Base-by-base conservation (phyloP, 1,140 invertebrate species). In the Panagrolaimus sp. region DNA sequence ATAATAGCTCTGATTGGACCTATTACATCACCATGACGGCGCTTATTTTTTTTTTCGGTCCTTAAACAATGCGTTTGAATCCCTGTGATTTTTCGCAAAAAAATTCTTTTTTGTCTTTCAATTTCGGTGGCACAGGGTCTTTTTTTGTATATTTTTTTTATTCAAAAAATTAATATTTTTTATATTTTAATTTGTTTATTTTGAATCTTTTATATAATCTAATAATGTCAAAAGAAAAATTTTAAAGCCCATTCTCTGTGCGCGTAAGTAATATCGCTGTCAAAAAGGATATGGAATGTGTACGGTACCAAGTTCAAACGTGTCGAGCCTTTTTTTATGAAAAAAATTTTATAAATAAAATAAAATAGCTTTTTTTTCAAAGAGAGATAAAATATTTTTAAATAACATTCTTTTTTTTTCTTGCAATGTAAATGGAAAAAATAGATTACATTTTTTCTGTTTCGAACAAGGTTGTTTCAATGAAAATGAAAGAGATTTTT, bases 21-120 rank as follows among this genome's bases (percentile, higher is more conserved):
- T 21, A 28, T 58, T 58, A 58, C 28, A 58, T 58, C 52, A 58
- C 52, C 52, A 58, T 58, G 52, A 58, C 52, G 21, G 52, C 52
- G 52, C 48, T 52, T 52, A 7, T 12, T 52, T 21, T 24, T 21
- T 28, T 26, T 58, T 38, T 38, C 32, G 32, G 32, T 38, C 32
- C 32, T 58, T 58, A 26, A n/a, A 21, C 10, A 58, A 58, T 4
- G 15, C n/a, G 21, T n/a, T 58, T n/a, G 28, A 58, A 58, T 21
- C 52, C 21, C 21, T 21, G 52, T 26, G 28, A 14, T 21, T 12
- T 26, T 17, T 21, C 28, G 10, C 52, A 21, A 58, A 58, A n/a
- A n/a, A 21, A 58, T 28, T 38, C 8, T 21, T 58, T 21, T 21
- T 26, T 21, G 52, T 58, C 52, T 58, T 58, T 58, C 52, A 58